Evolutionary conservation across 1,140 invertebrate species (phyloP).

Genomic region (Bombus sylvicola): DNA sequence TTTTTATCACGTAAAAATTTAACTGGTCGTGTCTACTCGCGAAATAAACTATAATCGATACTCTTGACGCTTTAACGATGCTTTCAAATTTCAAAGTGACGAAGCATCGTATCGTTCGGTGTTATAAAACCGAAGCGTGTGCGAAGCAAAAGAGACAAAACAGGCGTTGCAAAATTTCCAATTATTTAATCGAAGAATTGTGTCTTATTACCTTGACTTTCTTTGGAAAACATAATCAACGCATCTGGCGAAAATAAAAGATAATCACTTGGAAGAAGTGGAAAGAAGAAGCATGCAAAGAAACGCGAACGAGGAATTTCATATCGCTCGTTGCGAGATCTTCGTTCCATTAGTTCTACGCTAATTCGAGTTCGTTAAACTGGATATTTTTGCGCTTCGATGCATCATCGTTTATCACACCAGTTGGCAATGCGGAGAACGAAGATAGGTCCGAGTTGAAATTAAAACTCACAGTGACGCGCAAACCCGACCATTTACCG

Average conservation of each 20-base stretch:
- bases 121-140: neutral
- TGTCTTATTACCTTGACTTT: neutral
- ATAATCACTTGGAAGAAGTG: too few relatives aligned
- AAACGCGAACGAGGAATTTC: neutral
- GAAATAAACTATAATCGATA: neutral
- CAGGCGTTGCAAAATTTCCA: neutral
- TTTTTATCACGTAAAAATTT: neutral
- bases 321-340: neutral
- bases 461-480: slow-evolving; percentile 50
- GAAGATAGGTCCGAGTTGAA: slow-evolving; percentile 24
- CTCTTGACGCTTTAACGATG: neutral
- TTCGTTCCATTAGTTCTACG: slow-evolving; percentile 7
- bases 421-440: neutral
- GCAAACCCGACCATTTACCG: neutral
- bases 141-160: neutral
- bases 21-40: neutral
- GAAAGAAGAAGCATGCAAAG: too few relatives aligned
- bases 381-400: slow-evolving; percentile 27
- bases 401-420: slow-evolving; percentile 54
- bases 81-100: neutral
- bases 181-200: neutral
- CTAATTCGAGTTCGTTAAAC: slow-evolving; percentile 41
- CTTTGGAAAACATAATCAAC: neutral
- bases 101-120: neutral
- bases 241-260: neutral